Evolutionary conservation across 2,888 invertebrate species (phyloP).

Genomic region (Dynastes tityus): DNA sequence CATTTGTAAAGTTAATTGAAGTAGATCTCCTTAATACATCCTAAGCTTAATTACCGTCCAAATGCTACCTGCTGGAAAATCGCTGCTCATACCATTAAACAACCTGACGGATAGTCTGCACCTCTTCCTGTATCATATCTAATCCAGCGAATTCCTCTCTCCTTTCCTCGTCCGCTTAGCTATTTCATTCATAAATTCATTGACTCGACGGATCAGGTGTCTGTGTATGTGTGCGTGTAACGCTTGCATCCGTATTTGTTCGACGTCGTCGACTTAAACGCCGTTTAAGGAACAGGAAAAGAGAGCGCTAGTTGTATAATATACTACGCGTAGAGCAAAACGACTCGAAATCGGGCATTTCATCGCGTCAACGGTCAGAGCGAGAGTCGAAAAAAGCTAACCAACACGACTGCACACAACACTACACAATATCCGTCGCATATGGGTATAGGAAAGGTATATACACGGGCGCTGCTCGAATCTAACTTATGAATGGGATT

Average conservation of each 20-base stretch:
- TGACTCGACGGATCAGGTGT: slow-evolving; percentile 43
- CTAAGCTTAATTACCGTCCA: too few relatives aligned
- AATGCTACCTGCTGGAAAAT: too few relatives aligned
- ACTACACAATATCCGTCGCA: too few relatives aligned
- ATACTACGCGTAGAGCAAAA: slow-evolving; percentile 6
- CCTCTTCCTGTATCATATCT: slow-evolving; percentile 33
- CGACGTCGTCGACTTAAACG: background rate
- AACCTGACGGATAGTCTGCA: slow-evolving; percentile 14
- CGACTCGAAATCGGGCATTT: slow-evolving; percentile 31
- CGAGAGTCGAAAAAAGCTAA: slow-evolving; percentile 17
- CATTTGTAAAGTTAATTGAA: too few relatives aligned
- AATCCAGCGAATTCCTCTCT: slow-evolving; percentile 24
- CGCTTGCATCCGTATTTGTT: slow-evolving; percentile 30
- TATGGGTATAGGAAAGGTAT: background rate
- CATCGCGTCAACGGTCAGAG: slow-evolving; percentile 10
- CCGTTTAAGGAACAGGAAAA: slow-evolving; percentile 13
- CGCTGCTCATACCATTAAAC: background rate
- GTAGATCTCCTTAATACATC: too few relatives aligned
- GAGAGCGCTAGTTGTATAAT: slow-evolving; percentile 15
- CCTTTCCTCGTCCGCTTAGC: background rate
- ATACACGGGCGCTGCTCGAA: background rate
- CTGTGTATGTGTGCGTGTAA: background rate
- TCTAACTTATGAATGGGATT: slow-evolving; percentile 34
- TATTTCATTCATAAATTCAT: slow-evolving; percentile 45
- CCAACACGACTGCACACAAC: slow-evolving; percentile 5